These are phyloP conservation scores for Accipiter virgatus DNA, from an alignment of 2,113 vertebrate species.

Conservation along the genomic window DNA sequence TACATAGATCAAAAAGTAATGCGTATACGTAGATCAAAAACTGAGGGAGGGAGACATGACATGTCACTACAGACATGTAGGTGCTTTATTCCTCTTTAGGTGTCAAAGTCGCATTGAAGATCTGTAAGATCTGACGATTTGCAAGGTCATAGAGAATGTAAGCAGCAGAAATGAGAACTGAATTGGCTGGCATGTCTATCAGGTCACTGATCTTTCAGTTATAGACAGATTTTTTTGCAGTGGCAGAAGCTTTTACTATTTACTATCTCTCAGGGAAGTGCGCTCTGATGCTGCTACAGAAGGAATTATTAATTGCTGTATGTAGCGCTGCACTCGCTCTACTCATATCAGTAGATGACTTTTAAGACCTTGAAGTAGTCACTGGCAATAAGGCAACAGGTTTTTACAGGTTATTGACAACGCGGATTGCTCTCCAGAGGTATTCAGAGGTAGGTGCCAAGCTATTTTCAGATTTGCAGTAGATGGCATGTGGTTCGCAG, in stretches of 20 bases:
- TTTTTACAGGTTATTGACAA: background rate
- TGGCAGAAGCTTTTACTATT: background rate
- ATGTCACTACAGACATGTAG: too few species aligned
- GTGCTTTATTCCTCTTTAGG: background rate
- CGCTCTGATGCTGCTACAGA: background rate
- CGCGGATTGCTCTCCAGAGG: background rate
- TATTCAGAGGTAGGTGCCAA: background rate
- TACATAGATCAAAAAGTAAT: background rate
- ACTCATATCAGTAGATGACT: background rate
- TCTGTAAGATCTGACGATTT: background rate
- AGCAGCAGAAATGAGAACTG: background rate
- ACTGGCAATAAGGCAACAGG: background rate
- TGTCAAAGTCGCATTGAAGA: background rate
- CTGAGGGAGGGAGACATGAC: background rate
- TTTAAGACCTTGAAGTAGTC: background rate
- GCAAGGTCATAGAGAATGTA: background rate
- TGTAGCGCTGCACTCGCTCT: background rate
- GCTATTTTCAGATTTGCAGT: background rate
- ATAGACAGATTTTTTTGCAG: background rate
- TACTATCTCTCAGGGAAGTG: background rate
- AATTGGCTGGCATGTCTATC: background rate
- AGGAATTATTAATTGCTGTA: background rate
- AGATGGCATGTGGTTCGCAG: background rate
- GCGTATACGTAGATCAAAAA: accelerated
- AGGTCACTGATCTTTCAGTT: background rate